Base-by-base conservation (phyloP, 1,140 invertebrate genomes). In the Meloidogyne exigua region DNA sequence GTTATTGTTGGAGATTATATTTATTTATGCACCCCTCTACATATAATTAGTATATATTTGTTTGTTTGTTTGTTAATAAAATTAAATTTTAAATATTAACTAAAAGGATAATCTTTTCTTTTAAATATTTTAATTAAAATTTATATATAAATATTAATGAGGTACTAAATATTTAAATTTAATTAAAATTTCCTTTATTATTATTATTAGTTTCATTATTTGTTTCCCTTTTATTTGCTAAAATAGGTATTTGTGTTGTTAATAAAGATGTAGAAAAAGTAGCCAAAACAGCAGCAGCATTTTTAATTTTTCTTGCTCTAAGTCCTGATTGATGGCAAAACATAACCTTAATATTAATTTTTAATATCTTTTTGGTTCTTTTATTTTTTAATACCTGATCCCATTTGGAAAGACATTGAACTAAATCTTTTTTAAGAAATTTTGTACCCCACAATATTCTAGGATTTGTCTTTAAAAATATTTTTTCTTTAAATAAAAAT, bases 401-500 rank as follows among this genome's bases (percentile, higher is more conserved):
- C 85, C 85, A 86, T 75, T 88, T 88, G 21, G 85, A 84, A 5
- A 86, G 76, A 70, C 85, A 86, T 57, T 82, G 79, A 32, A 86
- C 85, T 10, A 88, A 65, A 65, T 88, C 86, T 70, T 85, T 86
- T 26, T 84, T 69, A 9, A 86, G 79, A 5, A 84, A 88, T 71
- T 88, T 88, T 15, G 80, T 80, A 25, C 85, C 85, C 86, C 84
- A 88, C 32, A 83, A 75, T 67, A 75, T 74, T 25, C 86, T 76
- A 10, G 85, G 85, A 75, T 84, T 87, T 49, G 21, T n/a, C 42
- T 78, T 32, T 44, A 57, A 64, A 21, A 62, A 62, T 36, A 32
- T 15, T 28, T 23, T 36, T 79, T 78, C 10, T 75, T 73, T 25
- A 42, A 21, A 49, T 49, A 70, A 26, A 26, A n/a, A n/a, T 57